phyloP scores from a whole-genome alignment of 92 coral and sea anemone species.

The Zoanthus sansibaricus region DNA sequence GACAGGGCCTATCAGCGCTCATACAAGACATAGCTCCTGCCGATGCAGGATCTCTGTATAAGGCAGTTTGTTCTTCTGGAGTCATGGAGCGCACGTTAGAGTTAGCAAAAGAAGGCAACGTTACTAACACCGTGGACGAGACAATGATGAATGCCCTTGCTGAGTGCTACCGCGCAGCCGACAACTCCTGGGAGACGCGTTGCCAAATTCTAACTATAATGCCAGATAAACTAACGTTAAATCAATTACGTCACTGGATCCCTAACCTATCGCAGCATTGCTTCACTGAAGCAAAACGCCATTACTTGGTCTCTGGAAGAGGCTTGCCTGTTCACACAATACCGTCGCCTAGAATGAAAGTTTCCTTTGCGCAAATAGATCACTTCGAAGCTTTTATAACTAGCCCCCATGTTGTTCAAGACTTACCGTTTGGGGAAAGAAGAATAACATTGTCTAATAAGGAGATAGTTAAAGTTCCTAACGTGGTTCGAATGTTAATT shows the following conservation, averaged over 20 bases:
- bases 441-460: constrained; percentile 22
- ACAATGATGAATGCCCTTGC: constrained; percentile 56
- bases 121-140: constrained; percentile 48
- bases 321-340: constrained; percentile 37
- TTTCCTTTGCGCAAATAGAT: constrained; percentile 36
- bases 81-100: no score
- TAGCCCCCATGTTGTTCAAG: constrained; percentile 39
- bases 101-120: constrained; percentile 21
- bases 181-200: constrained; percentile 43
- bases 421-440: constrained; percentile 38
- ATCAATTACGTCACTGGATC: constrained; percentile 11
- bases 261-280: constrained; percentile 21
- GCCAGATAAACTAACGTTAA: constrained; percentile 45
- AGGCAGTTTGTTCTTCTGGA: background rate
- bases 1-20: constrained; percentile 21
- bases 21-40: constrained; percentile 39
- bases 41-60: constrained; percentile 40
- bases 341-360: constrained; percentile 12
- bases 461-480: constrained; percentile 58
- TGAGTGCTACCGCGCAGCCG: constrained; percentile 63
- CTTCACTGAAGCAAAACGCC: constrained; percentile 52
- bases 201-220: constrained; percentile 39
- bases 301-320: constrained; percentile 51
- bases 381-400: constrained; percentile 40
- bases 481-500: constrained; percentile 59